Conservation (phyloP, 2,888 invertebrate species). For the Heteromyza rotundicornis region DNA sequence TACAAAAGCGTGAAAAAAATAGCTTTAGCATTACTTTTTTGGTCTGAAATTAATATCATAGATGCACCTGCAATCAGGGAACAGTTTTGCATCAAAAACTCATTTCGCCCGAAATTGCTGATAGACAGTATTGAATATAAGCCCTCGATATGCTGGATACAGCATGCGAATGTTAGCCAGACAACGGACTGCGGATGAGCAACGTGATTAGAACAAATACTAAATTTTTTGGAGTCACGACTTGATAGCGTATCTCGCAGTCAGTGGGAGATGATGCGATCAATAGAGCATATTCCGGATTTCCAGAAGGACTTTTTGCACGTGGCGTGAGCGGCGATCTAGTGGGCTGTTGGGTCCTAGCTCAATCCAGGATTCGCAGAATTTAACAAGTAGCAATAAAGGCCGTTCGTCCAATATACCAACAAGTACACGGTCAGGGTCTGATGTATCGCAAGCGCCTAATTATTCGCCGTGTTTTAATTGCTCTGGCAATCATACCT, state of each 20-base stretch:
- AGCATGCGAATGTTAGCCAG: no score
- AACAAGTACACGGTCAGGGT: neutral
- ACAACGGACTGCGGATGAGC: no score
- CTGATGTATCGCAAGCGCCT: neutral
- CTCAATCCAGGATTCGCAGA: neutral
- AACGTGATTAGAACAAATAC: no score
- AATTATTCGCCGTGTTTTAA: neutral
- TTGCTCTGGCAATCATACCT: neutral
- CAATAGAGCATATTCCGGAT: constrained; percentile 12
- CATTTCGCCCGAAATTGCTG: no score
- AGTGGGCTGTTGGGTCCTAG: constrained; percentile 7
- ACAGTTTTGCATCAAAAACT: no score
- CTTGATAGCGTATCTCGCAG: constrained; percentile 14
- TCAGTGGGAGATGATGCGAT: constrained; percentile 16
- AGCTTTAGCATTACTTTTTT: no score
- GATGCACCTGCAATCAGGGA: no score
- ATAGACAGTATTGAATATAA: no score
- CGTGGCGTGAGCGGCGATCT: constrained; percentile 11
- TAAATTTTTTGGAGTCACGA: constrained; percentile 14
- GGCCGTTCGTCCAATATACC: neutral
- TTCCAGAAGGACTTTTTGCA: constrained; percentile 11
- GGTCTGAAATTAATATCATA: no score
- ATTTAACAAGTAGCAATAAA: neutral
- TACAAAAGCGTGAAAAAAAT: no score
- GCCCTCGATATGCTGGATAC: no score